Percentiles rank a stretch among this genome's conserved stretches.
Conservation (phyloP, 2,888 invertebrate genomes). For the Marronus borbonicus region DNA sequence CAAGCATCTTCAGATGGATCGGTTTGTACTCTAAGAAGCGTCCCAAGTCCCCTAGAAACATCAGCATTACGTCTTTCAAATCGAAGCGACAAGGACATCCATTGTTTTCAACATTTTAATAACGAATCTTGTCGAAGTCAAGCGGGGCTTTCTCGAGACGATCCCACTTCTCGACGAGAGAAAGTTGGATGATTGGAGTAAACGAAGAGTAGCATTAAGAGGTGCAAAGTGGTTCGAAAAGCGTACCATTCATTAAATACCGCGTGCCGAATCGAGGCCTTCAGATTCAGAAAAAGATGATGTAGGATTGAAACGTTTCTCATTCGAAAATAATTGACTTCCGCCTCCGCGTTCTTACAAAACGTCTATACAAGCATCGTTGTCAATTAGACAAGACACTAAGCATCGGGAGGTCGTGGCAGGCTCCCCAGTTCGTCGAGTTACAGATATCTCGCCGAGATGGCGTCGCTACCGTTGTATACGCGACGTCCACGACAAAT, state of each 20-base stretch:
- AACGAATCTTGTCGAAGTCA: neutral
- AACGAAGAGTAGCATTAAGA: neutral
- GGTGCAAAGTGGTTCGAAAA: neutral
- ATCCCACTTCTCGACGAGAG: too few species aligned
- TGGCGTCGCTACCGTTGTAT: too few species aligned
- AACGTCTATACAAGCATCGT: neutral
- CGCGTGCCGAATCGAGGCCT: neutral
- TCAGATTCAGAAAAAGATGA: too few species aligned
- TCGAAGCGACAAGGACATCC: neutral
- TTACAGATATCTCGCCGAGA: neutral
- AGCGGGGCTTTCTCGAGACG: neutral
- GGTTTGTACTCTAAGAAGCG: too few species aligned
- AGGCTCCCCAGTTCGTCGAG: neutral
- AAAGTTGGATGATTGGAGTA: neutral
- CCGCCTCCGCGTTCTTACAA: neutral
- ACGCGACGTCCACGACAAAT: slow-evolving; percentile 24
- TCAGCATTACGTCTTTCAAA: neutral
- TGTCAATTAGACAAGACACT: slow-evolving; percentile 16
- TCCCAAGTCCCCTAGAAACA: neutral
- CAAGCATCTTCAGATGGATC: too few species aligned
- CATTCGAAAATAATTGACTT: slow-evolving; percentile 20
- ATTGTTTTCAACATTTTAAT: slow-evolving; percentile 27
- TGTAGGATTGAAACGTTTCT: neutral
- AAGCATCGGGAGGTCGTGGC: neutral
- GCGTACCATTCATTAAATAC: slow-evolving; percentile 9